Percentiles rank a stretch among this genome's conserved stretches.
These are phyloP conservation scores for Falcaria lacertinaria DNA, from an alignment of 2,888 invertebrate genomes.

Conservation along the genomic window DNA sequence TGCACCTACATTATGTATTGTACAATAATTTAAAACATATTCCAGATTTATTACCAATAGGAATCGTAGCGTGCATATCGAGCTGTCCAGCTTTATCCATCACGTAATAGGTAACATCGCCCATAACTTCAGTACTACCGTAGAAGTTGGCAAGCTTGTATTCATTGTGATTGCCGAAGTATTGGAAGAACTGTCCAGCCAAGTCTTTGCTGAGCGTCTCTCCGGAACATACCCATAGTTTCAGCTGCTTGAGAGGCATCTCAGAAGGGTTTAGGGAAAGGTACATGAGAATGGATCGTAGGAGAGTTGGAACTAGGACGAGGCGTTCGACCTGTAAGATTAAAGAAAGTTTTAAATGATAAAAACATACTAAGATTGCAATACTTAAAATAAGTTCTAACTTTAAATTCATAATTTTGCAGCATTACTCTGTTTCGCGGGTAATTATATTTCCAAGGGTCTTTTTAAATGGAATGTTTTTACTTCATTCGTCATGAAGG, in stretches of 20 bases:
- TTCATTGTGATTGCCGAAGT: conserved; percentile 81
- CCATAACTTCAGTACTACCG: conserved; percentile 95
- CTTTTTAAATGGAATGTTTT: too few species aligned
- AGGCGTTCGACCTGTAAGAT: conserved; percentile 84
- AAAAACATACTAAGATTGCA: too few species aligned
- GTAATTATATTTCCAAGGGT: too few species aligned
- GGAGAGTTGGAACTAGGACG: conserved; percentile 90
- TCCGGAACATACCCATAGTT: conserved; percentile 93
- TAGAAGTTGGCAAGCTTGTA: conserved; percentile 91
- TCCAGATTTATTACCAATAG: conserved; percentile 83
- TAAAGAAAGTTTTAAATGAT: too few species aligned
- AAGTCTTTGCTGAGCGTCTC: conserved; percentile 87
- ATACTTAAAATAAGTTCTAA: too few species aligned
- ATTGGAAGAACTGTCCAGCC: conserved; percentile 86
- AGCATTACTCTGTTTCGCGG: too few species aligned
- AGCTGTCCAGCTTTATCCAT: conserved; percentile 82
- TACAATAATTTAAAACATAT: not conserved
- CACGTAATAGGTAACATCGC: conserved; percentile 90
- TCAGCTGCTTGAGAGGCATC: conserved; percentile 79
- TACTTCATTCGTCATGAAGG: too few species aligned
- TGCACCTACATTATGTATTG: too few species aligned
- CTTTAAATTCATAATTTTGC: too few species aligned
- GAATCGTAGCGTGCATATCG: conserved; percentile 83
- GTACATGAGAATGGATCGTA: conserved; percentile 88
- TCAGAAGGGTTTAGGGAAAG: conserved; percentile 80